A percentile compares a stretch with the other conserved stretches of the same genome.
Evolutionary conservation across 1,140 invertebrate species (phyloP).

Genomic region (Frieseomelitta varia): DNA sequence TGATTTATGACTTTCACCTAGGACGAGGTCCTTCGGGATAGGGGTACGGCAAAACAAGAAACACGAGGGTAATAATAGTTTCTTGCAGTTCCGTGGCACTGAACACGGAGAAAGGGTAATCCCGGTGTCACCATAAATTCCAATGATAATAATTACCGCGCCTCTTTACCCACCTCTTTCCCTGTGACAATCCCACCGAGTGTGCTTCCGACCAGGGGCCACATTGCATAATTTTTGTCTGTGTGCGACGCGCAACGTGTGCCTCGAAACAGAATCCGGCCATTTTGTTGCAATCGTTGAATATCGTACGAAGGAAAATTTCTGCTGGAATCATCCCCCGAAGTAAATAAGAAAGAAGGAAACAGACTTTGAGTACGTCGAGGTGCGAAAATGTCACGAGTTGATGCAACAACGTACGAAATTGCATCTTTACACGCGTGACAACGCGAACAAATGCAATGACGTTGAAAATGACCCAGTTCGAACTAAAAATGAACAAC

Average conservation of each 20-base stretch:
- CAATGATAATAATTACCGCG: constrained; percentile 69
- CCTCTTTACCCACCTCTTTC: constrained; percentile 50
- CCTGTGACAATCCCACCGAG: constrained; percentile 8
- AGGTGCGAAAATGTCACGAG: neutral
- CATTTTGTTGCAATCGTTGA: neutral
- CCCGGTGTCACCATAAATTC: constrained; percentile 67
- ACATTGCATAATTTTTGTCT: constrained; percentile 38
- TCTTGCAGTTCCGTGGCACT: constrained; percentile 67
- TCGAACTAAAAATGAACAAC: neutral
- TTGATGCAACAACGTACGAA: neutral
- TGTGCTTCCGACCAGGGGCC: neutral
- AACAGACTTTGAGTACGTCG: neutral
- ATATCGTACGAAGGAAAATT: neutral
- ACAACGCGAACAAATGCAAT: neutral
- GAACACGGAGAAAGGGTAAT: constrained; percentile 64
- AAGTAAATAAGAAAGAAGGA: neutral
- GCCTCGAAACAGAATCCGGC: neutral
- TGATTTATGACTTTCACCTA: constrained; percentile 58
- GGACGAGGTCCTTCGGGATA: constrained; percentile 52
- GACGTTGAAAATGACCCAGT: neutral
- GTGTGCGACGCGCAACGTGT: neutral
- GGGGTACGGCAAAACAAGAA: constrained; percentile 58
- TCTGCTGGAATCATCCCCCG: neutral
- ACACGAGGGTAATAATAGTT: constrained; percentile 73
- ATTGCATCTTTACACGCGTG: neutral